Base-by-base conservation (phyloP, 2,888 invertebrate genomes). In the Euzophera pinguis region DNA sequence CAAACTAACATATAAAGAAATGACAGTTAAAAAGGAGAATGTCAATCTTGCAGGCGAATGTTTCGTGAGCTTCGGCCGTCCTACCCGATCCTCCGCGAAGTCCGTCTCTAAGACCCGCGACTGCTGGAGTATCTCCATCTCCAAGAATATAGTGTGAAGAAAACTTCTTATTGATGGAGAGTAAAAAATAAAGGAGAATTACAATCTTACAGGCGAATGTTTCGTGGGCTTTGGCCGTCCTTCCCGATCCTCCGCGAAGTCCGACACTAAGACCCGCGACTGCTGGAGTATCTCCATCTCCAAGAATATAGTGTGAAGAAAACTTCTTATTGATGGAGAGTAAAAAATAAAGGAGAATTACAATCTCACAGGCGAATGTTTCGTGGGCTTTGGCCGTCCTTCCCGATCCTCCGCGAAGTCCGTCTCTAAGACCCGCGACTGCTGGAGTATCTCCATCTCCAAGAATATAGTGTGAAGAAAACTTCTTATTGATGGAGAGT, bases 381-480 rank as follows among this genome's bases (percentile, higher is more conserved):
- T 92, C 79, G 79, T 89, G 78, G 77, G 72, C 50, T 69, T 65
- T 0, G 72, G 71, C 22, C 61, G 59, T 8, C 72, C 73, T 0
- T 92, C 92, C 62, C 89, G 86, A 71, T 92, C 91, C 12, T 92
- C 94, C 50, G 92, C 94, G 50, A 96, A 94, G 78, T 96, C 95
- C 3, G 95, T 90, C n/a, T 97, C 95, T 53, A 97, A 89, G 49
- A 97, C 92, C 65, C 95, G 93, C 13, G 95, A 94, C 76, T 95
- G 94, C 60, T 95, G 92, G 39, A 96, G 95, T 59, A 97, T 91
- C 37, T 94, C 91, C 53, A 96, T 95, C 79, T 96, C 94, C 77
- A 97, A 90, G 84, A 92, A 96, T 73, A 97, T 97, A 55, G 93
- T n/a, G n/a, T n/a, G n/a, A n/a, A n/a, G n/a, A n/a, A n/a, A n/a